Percentiles rank a stretch among this genome's conserved stretches.
Conservation (phyloP, 1,140 invertebrate genomes). For the Bombus pascuorum region DNA sequence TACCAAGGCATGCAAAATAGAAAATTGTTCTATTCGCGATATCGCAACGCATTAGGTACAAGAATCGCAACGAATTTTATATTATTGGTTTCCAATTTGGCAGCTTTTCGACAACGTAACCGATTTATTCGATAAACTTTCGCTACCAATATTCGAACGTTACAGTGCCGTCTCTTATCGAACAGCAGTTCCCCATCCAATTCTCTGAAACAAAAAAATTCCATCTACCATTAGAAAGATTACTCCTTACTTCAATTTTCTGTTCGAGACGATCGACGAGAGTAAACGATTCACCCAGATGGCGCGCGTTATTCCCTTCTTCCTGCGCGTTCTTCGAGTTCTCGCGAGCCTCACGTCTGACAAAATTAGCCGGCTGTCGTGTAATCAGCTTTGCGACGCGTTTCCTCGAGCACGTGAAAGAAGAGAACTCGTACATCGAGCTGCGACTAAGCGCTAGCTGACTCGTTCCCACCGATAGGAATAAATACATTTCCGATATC, state of each 20-base stretch:
- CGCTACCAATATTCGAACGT: not conserved
- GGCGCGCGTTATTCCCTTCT: not conserved
- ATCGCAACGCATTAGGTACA: too few species aligned
- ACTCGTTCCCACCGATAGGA: not conserved
- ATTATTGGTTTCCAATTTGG: not conserved
- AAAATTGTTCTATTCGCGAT: too few species aligned
- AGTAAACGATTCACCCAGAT: conserved; percentile 5
- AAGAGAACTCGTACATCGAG: not conserved
- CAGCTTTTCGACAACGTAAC: not conserved
- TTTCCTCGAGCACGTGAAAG: not conserved
- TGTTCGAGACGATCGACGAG: not conserved
- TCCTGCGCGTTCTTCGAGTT: not conserved
- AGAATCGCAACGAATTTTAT: not conserved
- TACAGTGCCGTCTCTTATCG: not conserved
- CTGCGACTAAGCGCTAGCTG: not conserved
- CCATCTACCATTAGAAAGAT: not conserved
- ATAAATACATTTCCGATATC: conserved; percentile 61
- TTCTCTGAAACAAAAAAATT: not conserved
- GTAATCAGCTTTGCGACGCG: not conserved
- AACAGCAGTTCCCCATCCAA: not conserved
- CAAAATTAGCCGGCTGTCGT: not conserved
- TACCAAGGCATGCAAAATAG: too few species aligned
- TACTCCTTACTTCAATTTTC: not conserved
- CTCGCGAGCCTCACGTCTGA: not conserved
- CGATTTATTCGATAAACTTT: not conserved